phyloP scores from a whole-genome alignment of 1,140 invertebrate species.

The Penaeus indicus region DNA sequence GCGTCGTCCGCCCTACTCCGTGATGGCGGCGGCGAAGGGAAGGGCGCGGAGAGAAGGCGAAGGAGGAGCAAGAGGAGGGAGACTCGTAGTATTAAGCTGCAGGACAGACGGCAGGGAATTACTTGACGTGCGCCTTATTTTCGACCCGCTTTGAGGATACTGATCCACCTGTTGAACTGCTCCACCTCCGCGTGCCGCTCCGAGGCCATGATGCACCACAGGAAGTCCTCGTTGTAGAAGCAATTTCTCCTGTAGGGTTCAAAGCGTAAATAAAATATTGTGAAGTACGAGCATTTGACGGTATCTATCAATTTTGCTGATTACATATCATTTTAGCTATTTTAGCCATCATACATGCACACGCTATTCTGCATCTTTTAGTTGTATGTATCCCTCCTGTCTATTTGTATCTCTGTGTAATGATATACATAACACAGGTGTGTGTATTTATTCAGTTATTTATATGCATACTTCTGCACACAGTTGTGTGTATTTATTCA shows the following conservation, averaged over 20 bases:
- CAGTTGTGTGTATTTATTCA: neutral
- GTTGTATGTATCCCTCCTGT: too few relatives aligned
- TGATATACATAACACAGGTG: neutral
- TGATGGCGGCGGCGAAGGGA: neutral
- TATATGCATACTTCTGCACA: too few relatives aligned
- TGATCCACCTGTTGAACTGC: slow-evolving; percentile 34
- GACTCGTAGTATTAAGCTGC: neutral
- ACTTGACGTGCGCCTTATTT: neutral
- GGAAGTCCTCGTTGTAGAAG: slow-evolving; percentile 47
- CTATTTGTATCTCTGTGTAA: too few relatives aligned
- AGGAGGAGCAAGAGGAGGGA: neutral
- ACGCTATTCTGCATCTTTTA: too few relatives aligned
- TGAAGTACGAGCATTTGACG: too few relatives aligned
- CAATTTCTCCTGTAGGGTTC: slow-evolving; percentile 37
- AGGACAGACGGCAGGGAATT: neutral
- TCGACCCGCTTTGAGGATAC: slow-evolving; percentile 37
- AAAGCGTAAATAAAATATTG: too few relatives aligned
- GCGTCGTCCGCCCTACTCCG: neutral
- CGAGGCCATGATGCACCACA: slow-evolving; percentile 33
- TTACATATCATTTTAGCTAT: too few relatives aligned
- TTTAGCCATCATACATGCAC: too few relatives aligned
- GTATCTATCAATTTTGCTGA: too few relatives aligned
- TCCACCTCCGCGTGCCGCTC: slow-evolving; percentile 27
- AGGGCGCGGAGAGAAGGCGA: neutral
- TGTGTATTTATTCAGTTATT: neutral